phyloP scores from a whole-genome alignment of 2,888 invertebrate genomes.

The Lithodes maja region DNA sequence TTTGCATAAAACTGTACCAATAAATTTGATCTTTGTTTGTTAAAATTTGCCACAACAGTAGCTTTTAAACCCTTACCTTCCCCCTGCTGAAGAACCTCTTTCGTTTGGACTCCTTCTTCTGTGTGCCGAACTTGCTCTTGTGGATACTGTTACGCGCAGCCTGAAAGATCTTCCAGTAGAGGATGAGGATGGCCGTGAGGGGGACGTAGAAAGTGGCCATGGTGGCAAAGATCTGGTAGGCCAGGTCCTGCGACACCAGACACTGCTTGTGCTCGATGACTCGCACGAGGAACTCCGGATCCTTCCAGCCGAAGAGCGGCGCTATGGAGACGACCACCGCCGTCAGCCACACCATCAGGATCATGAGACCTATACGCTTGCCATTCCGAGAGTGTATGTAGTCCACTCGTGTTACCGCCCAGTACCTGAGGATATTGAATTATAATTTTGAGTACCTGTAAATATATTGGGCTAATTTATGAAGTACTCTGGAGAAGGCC shows the following conservation, averaged over 20 bases:
- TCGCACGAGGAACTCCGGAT: conserved; percentile 82
- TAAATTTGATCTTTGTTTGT: no score
- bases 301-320: conserved; percentile 97
- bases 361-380: conserved; percentile 90
- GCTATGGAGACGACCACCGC: conserved; percentile 94
- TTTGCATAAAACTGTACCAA: no score
- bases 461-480: no score
- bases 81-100: conserved; percentile 17
- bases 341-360: conserved; percentile 92
- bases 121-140: conserved; percentile 50
- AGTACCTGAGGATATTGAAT: conserved; percentile 82
- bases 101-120: conserved; percentile 19
- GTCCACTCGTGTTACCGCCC: conserved; percentile 98
- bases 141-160: conserved; percentile 91
- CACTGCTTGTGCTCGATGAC: conserved; percentile 73
- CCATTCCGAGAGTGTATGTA: conserved; percentile 95
- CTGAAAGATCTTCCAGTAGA: conserved; percentile 99
- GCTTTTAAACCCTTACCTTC: conserved; percentile 15
- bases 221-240: conserved; percentile 95
- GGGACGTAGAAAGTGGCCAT: conserved; percentile 98
- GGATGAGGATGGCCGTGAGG: conserved; percentile 91
- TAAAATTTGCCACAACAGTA: no score
- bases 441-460: no score
- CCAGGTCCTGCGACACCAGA: conserved; percentile 89
- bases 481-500: conserved; percentile 95